A percentile compares a stretch with the other conserved stretches of the same genome.
These are phyloP conservation scores for Dolichotis patagonum DNA, from an alignment of 2,113 vertebrate species.

Conservation along the genomic window DNA sequence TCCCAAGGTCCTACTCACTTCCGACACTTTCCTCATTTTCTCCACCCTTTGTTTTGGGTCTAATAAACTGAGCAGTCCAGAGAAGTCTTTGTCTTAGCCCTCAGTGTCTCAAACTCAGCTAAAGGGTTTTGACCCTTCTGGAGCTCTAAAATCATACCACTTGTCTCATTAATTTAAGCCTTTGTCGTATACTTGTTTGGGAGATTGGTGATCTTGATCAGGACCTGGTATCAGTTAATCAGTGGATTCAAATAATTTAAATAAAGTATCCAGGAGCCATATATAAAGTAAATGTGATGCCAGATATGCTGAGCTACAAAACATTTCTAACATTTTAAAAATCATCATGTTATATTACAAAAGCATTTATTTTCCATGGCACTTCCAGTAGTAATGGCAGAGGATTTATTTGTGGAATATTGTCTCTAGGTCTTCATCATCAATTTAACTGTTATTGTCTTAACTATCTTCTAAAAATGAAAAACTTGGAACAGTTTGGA, in stretches of 20 bases:
- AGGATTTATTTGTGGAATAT: not conserved
- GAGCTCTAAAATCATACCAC: too few relatives aligned
- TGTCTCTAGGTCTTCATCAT: not conserved
- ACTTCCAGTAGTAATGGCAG: not conserved
- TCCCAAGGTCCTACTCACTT: too few relatives aligned
- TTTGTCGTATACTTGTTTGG: too few relatives aligned
- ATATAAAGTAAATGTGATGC: not conserved
- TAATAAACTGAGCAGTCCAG: too few relatives aligned
- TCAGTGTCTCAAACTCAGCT: too few relatives aligned
- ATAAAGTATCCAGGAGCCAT: not conserved
- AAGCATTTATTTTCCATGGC: not conserved
- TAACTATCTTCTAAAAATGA: not conserved
- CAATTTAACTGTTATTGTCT: not conserved
- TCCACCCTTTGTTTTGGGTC: too few relatives aligned
- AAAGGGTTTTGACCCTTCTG: too few relatives aligned
- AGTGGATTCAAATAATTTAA: not conserved
- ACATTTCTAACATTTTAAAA: not conserved
- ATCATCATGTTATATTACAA: not conserved
- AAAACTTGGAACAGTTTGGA: not conserved
- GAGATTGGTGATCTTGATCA: too few relatives aligned
- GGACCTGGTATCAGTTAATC: not conserved
- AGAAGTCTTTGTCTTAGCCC: too few relatives aligned
- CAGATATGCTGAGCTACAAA: not conserved
- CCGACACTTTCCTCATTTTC: too few relatives aligned
- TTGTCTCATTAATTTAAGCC: too few relatives aligned